A percentile compares a stretch with the other conserved stretches of the same genome.
Conservation (phyloP, 2,113 vertebrate species). For the Rhadina sibilatrix region DNA sequence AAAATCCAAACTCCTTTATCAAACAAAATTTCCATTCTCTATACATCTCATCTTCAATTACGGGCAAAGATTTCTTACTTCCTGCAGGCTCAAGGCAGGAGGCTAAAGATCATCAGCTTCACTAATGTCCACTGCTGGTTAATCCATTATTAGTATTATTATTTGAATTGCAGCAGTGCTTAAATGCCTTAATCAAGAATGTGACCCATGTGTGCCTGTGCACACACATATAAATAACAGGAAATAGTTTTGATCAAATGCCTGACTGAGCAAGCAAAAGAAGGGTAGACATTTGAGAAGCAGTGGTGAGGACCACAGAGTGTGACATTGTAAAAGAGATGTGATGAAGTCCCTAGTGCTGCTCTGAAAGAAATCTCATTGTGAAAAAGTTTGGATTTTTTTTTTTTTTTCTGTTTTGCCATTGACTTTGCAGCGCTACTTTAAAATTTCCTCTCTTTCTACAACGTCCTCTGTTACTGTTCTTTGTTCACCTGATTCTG, state of each 20-base stretch:
- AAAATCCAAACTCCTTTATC: neutral
- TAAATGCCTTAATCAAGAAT: neutral
- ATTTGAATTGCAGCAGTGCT: neutral
- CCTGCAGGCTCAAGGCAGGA: constrained; percentile 44
- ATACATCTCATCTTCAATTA: neutral
- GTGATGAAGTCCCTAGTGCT: neutral
- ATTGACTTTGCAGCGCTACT: neutral
- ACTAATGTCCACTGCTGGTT: constrained; percentile 16
- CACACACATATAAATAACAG: neutral
- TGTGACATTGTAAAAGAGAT: neutral
- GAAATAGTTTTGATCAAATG: neutral
- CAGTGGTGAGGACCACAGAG: neutral
- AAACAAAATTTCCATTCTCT: neutral
- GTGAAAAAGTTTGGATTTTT: neutral
- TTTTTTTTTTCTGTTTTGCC: neutral
- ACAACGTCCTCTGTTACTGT: neutral
- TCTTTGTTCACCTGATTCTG: constrained; percentile 1
- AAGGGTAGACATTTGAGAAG: neutral
- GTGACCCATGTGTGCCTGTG: neutral
- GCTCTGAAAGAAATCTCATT: neutral
- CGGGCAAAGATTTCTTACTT: neutral
- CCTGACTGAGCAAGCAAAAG: neutral
- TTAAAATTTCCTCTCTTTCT: neutral
- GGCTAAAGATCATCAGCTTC: constrained; percentile 29
- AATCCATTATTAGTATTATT: constrained; percentile 33